phyloP scores from a whole-genome alignment of 1,140 invertebrate genomes.

The Calliphora vicina region DNA sequence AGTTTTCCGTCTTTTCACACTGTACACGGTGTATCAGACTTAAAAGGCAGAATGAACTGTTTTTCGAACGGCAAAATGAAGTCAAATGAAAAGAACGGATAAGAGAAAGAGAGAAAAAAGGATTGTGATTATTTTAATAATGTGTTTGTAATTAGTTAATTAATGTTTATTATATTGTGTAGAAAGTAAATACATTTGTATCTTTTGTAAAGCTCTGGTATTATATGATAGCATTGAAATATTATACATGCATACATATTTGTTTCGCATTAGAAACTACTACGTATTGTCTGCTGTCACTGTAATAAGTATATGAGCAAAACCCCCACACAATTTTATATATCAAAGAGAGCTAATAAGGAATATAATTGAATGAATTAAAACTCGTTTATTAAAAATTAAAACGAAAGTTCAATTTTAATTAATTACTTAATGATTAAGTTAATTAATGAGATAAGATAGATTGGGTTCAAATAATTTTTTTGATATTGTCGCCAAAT shows the following conservation, averaged over 20 bases:
- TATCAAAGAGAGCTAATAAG: no score
- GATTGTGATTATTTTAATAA: slow-evolving; percentile 49
- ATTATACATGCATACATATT: neutral
- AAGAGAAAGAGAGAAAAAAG: slow-evolving; percentile 44
- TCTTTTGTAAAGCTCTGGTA: neutral
- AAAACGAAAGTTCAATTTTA: no score
- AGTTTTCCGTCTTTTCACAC: slow-evolving; percentile 16
- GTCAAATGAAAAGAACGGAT: slow-evolving; percentile 15
- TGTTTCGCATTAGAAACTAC: neutral
- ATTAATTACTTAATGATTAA: no score
- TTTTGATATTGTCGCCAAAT: no score
- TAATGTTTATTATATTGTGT: neutral
- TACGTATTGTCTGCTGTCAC: no score
- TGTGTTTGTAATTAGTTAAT: slow-evolving; percentile 12
- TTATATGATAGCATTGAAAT: neutral
- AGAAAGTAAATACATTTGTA: neutral
- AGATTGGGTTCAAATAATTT: no score
- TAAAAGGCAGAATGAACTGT: slow-evolving; percentile 25
- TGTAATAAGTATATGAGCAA: no score
- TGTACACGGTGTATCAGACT: neutral
- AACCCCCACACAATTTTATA: no score
- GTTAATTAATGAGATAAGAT: no score
- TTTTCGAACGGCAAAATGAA: slow-evolving; percentile 40
- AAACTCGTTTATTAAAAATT: no score
- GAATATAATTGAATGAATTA: no score